Conservation (phyloP, 2,888 invertebrate genomes). For the Cheiracanthium punctorium region DNA sequence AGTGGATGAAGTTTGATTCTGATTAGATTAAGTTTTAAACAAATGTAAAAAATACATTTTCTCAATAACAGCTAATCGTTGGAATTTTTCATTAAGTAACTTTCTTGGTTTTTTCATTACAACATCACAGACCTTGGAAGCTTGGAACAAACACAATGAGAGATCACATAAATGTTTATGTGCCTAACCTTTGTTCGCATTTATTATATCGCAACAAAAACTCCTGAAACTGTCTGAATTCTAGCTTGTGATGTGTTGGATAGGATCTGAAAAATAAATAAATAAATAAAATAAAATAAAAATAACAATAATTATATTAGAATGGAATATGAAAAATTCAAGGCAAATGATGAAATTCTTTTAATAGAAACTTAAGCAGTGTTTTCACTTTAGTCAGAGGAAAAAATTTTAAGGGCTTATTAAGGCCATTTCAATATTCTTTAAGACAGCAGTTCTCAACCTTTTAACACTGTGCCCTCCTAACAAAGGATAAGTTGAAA, state of each 20-base stretch:
- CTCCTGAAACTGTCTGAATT: constrained; percentile 78
- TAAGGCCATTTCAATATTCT: no score
- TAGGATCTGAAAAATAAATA: constrained; percentile 73
- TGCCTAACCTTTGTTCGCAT: constrained; percentile 60
- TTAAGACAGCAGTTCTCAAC: no score
- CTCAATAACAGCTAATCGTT: constrained; percentile 13
- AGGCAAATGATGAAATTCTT: no score
- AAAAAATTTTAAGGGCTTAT: no score
- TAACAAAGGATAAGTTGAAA: no score
- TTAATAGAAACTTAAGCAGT: no score
- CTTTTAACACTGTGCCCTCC: no score
- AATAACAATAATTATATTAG: no score
- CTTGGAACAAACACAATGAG: constrained; percentile 22
- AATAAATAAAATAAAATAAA: no score
- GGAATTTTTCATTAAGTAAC: constrained; percentile 56
- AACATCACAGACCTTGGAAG: constrained; percentile 62
- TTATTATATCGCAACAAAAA: constrained; percentile 79
- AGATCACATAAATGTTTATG: constrained; percentile 36
- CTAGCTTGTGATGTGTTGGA: constrained; percentile 77
- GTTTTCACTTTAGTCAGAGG: no score
- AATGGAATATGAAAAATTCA: no score
- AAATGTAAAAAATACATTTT: constrained; percentile 66
- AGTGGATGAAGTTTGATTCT: neutral
- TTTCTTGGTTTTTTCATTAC: constrained; percentile 11
- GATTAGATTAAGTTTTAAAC: constrained; percentile 26